Conservation (phyloP, 1,140 invertebrate species). For the Drosophila kohkoa region DNA sequence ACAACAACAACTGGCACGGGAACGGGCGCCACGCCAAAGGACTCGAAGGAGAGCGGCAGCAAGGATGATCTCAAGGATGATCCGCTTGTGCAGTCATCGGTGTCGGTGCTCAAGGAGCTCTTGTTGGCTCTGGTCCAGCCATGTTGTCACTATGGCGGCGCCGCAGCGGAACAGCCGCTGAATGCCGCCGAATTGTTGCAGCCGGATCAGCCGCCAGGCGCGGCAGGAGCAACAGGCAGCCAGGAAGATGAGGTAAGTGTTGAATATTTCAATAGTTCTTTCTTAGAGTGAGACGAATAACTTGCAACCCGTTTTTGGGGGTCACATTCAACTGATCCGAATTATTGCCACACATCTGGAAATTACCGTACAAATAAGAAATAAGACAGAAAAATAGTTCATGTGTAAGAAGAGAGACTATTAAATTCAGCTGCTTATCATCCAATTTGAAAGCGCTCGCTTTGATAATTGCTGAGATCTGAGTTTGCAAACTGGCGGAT, state of each 20-base stretch:
- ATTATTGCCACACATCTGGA: too few species aligned
- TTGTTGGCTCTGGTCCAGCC: slow-evolving; percentile 69
- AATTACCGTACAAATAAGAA: too few species aligned
- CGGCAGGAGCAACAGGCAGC: slow-evolving; percentile 10
- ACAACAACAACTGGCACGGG: slow-evolving; percentile 12
- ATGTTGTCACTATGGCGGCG: slow-evolving; percentile 61
- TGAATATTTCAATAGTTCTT: too few species aligned
- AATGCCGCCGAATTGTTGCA: slow-evolving; percentile 50
- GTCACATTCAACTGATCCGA: too few species aligned
- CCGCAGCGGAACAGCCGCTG: background rate
- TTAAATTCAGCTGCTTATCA: too few species aligned
- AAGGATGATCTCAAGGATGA: slow-evolving; percentile 52
- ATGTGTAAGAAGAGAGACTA: too few species aligned
- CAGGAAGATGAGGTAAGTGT: slow-evolving; percentile 54
- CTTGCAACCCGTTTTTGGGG: too few species aligned
- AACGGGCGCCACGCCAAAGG: background rate
- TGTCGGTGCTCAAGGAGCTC: slow-evolving; percentile 70
- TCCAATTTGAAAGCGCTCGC: too few species aligned
- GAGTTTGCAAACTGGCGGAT: too few species aligned
- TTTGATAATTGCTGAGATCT: too few species aligned
- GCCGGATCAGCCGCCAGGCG: slow-evolving; percentile 47
- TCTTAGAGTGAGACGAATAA: too few species aligned
- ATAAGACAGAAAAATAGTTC: too few species aligned
- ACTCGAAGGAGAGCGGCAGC: background rate
- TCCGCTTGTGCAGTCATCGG: slow-evolving; percentile 56